Evolutionary conservation across 2,888 invertebrate genomes (phyloP).

Genomic region (Melieria picta): DNA sequence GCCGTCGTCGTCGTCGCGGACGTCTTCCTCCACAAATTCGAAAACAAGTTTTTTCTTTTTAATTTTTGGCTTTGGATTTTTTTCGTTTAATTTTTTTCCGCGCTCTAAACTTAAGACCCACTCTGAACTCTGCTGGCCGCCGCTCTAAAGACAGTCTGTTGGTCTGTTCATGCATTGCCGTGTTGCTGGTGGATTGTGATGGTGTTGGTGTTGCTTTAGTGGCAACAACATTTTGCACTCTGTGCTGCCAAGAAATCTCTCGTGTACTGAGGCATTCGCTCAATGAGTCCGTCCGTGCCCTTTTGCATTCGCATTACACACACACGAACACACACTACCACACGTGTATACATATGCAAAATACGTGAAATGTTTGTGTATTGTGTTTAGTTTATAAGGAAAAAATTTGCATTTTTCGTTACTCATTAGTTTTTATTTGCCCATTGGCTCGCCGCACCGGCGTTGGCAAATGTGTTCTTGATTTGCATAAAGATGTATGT

Average conservation of each 20-base stretch:
- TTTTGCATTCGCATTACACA: conserved; percentile 6
- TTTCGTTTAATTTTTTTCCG: conserved; percentile 4
- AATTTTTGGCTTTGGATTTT: neutral
- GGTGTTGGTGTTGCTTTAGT: neutral
- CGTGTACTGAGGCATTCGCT: neutral
- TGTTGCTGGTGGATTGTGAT: neutral
- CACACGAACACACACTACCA: neutral
- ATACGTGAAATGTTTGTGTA: neutral
- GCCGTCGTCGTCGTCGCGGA: neutral
- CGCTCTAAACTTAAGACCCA: neutral
- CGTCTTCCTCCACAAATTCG: neutral
- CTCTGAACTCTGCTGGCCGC: neutral
- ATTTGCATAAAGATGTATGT: conserved; percentile 28
- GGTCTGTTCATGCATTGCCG: neutral
- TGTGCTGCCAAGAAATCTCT: neutral
- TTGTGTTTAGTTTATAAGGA: conserved; percentile 9
- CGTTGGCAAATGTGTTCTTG: conserved; percentile 9
- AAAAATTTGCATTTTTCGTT: conserved; percentile 28
- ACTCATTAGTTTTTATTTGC: conserved; percentile 30
- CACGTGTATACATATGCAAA: neutral
- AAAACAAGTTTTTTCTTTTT: neutral
- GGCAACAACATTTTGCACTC: neutral
- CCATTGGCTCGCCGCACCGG: neutral
- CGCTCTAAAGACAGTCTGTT: neutral
- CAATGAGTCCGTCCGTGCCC: neutral